Conservation (phyloP, 1,140 invertebrate genomes). For the Ptiloglossa arizonensis region DNA sequence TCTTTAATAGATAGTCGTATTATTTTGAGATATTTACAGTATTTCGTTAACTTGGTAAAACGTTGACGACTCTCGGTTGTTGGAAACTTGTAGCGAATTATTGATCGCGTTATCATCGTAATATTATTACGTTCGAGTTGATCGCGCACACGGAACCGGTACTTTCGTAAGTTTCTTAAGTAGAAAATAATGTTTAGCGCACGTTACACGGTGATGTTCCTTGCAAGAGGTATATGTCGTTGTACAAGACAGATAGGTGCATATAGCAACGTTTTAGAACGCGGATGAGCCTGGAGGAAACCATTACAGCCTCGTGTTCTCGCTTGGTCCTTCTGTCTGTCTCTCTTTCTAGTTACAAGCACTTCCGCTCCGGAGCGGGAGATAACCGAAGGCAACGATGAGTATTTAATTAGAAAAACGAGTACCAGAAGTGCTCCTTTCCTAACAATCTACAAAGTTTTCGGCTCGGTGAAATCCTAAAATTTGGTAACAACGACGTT, state of each 20-base stretch:
- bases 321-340: slow-evolving; percentile 39
- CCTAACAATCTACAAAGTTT: not conserved
- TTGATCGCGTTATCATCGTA: not conserved
- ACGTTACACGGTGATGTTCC: not conserved
- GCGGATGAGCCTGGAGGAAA: slow-evolving; percentile 69
- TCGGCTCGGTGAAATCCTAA: too few relatives aligned
- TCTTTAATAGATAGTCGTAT: too few relatives aligned
- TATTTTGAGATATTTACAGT: too few relatives aligned
- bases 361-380: slow-evolving; percentile 32
- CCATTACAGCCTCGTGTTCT: slow-evolving; percentile 65
- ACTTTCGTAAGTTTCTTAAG: not conserved
- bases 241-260: slow-evolving; percentile 44
- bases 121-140: not conserved
- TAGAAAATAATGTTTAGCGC: slow-evolving; percentile 46
- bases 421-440: slow-evolving; percentile 51
- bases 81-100: not conserved
- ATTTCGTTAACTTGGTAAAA: too few relatives aligned
- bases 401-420: slow-evolving; percentile 55
- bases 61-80: too few relatives aligned
- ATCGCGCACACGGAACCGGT: not conserved
- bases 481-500: too few relatives aligned
- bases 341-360: slow-evolving; percentile 34
- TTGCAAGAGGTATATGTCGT: slow-evolving; percentile 30
- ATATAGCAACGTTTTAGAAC: slow-evolving; percentile 55
- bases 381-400: slow-evolving; percentile 55